Percentiles rank a stretch among this genome's conserved stretches.
Conservation (phyloP, 2,888 invertebrate genomes). For the Caenorhabditis sp. region DNA sequence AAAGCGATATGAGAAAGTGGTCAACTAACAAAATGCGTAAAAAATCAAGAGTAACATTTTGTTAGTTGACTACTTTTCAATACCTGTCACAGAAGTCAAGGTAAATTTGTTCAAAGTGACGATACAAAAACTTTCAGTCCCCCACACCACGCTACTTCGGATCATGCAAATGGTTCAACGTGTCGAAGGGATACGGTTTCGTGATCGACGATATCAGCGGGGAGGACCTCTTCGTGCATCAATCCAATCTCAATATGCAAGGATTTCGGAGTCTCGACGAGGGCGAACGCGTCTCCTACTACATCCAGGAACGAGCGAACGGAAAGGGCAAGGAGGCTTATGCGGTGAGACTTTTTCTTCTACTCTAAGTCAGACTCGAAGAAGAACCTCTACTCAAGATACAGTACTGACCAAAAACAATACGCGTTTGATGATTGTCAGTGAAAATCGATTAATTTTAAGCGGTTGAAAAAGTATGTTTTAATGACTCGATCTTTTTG, state of each 20-base stretch:
- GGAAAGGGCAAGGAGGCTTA: slow-evolving; percentile 72
- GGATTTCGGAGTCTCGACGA: slow-evolving; percentile 73
- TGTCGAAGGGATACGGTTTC: slow-evolving; percentile 72
- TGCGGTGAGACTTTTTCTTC: slow-evolving; percentile 37
- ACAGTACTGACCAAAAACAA: too few relatives aligned
- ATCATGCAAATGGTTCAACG: slow-evolving; percentile 73
- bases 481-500: too few relatives aligned
- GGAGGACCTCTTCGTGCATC: slow-evolving; percentile 73
- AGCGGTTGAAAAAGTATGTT: too few relatives aligned
- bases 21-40: too few relatives aligned
- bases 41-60: too few relatives aligned
- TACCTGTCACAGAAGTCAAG: too few relatives aligned
- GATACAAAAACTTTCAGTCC: slow-evolving; percentile 41
- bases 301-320: slow-evolving; percentile 60
- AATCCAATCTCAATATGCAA: slow-evolving; percentile 71
- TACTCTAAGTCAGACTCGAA: neutral
- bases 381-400: too few relatives aligned
- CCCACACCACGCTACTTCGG: slow-evolving; percentile 65
- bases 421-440: too few relatives aligned
- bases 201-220: slow-evolving; percentile 69
- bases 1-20: too few relatives aligned
- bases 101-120: too few relatives aligned
- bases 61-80: too few relatives aligned
- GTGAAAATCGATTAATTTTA: too few relatives aligned
- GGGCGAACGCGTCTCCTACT: slow-evolving; percentile 71